Conservation (phyloP, 2,797 vertebrate species). For the Sphaeramia orbicularis region DNA sequence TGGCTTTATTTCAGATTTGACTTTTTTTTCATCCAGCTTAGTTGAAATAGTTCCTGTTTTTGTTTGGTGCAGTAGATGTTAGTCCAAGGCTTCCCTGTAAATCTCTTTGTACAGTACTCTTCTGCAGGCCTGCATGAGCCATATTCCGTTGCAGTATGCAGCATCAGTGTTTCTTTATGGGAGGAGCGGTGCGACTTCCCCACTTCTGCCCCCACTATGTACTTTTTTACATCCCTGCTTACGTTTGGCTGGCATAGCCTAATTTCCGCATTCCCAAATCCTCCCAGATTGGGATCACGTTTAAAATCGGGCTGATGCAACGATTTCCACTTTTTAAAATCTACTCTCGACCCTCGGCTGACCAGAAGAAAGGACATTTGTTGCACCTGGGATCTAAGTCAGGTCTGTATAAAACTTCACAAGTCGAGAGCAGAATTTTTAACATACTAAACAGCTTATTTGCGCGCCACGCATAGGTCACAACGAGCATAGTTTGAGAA, state of each 20-base stretch:
- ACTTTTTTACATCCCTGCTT: conserved; percentile 87
- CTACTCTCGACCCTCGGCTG: conserved; percentile 87
- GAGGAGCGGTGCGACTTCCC: conserved; percentile 84
- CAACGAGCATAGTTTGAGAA: conserved; percentile 11
- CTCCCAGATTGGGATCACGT: conserved; percentile 94
- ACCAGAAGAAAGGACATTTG: conserved; percentile 86
- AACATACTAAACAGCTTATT: conserved; percentile 11
- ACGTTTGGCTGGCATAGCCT: conserved; percentile 92
- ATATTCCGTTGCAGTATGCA: conserved; percentile 43
- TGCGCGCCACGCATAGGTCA: conserved; percentile 63
- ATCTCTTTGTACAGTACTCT: neutral
- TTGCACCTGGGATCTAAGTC: conserved; percentile 86
- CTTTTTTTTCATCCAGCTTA: no score
- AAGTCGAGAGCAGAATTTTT: conserved; percentile 35
- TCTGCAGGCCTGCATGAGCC: conserved; percentile 42
- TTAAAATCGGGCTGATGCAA: conserved; percentile 97
- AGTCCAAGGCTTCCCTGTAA: neutral
- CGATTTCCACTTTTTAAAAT: conserved; percentile 93
- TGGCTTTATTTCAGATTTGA: neutral
- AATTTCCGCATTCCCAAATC: conserved; percentile 98
- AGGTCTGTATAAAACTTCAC: conserved; percentile 82
- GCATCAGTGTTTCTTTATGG: conserved; percentile 78
- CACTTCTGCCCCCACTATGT: conserved; percentile 84
- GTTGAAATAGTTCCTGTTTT: neutral
- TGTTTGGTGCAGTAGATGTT: no score